These are phyloP conservation scores for Parnassius mnemosyne DNA, from an alignment of 2,888 invertebrate genomes.

Conservation along the genomic window DNA sequence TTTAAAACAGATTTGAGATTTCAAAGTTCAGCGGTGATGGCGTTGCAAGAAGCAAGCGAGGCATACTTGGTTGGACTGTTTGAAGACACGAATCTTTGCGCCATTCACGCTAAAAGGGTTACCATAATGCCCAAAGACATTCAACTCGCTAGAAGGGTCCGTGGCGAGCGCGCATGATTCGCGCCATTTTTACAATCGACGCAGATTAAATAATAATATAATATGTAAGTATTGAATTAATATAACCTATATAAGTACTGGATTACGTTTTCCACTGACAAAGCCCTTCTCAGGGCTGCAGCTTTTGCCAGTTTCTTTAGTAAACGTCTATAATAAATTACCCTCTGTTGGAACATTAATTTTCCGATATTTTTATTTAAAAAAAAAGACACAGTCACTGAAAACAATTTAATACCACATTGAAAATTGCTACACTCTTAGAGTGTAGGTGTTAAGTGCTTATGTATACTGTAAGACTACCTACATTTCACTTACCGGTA, in stretches of 20 bases:
- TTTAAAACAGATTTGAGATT: constrained; percentile 86
- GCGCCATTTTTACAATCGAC: constrained; percentile 1
- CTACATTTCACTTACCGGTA: no score
- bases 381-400: no score
- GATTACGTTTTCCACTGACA: constrained; percentile 44
- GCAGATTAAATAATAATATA: constrained; percentile 20
- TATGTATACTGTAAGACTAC: no score
- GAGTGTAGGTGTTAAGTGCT: no score
- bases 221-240: constrained; percentile 12
- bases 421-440: no score
- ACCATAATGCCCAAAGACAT: constrained; percentile 71
- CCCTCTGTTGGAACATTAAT: no score
- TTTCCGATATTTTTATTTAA: no score
- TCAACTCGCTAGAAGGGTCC: constrained; percentile 59
- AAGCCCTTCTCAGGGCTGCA: constrained; percentile 74
- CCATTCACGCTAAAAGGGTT: constrained; percentile 83
- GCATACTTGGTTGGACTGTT: constrained; percentile 85
- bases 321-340: background rate
- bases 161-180: constrained; percentile 58
- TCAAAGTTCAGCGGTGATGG: constrained; percentile 86
- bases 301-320: constrained; percentile 32
- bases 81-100: constrained; percentile 89
- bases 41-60: constrained; percentile 82
- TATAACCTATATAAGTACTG: constrained; percentile 7
- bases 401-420: no score